Evolutionary conservation across 2,888 invertebrate species (phyloP).

Genomic region (Luperina testacea): DNA sequence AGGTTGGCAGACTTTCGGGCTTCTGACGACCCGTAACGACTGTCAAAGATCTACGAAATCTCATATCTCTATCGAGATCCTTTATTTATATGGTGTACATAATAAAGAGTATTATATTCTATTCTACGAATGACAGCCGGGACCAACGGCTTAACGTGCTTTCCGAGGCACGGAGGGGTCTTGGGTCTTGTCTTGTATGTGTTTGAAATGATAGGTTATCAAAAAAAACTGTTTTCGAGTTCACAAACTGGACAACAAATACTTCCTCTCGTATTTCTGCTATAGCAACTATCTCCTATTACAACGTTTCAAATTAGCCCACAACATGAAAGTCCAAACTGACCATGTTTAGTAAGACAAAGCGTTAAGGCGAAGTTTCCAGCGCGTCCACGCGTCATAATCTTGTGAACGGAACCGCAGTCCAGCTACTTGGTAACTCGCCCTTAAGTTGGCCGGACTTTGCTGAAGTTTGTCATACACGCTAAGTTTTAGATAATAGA

Average conservation of each 20-base stretch:
- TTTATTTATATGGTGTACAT: too few species aligned
- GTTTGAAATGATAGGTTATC: too few species aligned
- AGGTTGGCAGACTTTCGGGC: too few species aligned
- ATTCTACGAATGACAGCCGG: too few species aligned
- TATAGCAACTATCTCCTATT: neutral
- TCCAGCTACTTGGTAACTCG: constrained; percentile 69
- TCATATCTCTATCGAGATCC: too few species aligned
- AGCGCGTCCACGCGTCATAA: constrained; percentile 73
- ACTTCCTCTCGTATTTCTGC: neutral
- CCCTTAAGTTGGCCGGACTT: constrained; percentile 67
- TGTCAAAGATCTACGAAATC: too few species aligned
- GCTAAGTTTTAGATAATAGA: constrained; percentile 62
- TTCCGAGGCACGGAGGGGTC: too few species aligned
- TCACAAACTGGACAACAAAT: neutral
- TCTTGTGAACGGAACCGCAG: constrained; percentile 70
- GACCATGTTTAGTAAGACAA: constrained; percentile 56
- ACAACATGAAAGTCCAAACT: constrained; percentile 42
- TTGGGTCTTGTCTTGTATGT: too few species aligned
- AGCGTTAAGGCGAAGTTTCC: constrained; percentile 71
- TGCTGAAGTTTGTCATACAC: constrained; percentile 58
- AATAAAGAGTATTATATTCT: too few species aligned
- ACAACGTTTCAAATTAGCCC: constrained; percentile 40
- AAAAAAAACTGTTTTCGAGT: too few species aligned
- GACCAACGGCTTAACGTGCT: too few species aligned
- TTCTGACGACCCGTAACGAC: too few species aligned